Base-by-base conservation (phyloP, 2,888 invertebrate genomes). In the Julus scandinavius region DNA sequence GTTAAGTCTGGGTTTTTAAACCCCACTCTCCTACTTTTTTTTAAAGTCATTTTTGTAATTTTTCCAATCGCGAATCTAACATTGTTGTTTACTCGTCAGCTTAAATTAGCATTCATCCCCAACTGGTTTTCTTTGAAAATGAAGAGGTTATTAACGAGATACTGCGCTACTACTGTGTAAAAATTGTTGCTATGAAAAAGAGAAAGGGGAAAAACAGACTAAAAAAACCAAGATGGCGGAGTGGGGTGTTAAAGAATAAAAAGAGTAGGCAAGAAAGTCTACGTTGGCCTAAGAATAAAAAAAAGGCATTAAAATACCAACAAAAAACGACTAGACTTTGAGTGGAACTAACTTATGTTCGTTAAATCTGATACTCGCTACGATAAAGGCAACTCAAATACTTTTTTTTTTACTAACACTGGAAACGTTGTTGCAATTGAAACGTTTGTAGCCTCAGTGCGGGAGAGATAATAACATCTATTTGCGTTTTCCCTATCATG, bases 101-200 rank as follows among this genome's bases (percentile, higher is more conserved):
- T 72, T 72, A 72, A 72, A 72, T 72, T 72, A 72, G 72, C 72
- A 72, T 72, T 29, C 72, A 72, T 72, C 72, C 72, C 72, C 29
- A 72, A 72, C 72, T 72, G 72, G 72, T 72, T 72, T 63, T 29
- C 11, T 29, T 72, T 72, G 29, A 29, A 72, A 72, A 72, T 72
- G 72, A 72, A 72, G 72, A 72, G 72, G 72, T 72, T 72, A 72
- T 72, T 72, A 72, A 72, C 72, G 72, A 72, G 72, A 72, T 72
- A 72, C 72, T 29, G 29, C 9, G 29, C 29, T 72, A 72, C 29
- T 29, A n/a, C 72, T 29, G 72, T 72, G 3, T 29, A 72, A 29
- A n/a, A 29, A 9, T 11, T 11, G 72, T 72, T 72, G 72, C 72
- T 0, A 9, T 72, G 29, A 29, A 29, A 72, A 29, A 11, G 9